phyloP scores from a whole-genome alignment of 2,888 invertebrate species.

The Drosophila macrospina region DNA sequence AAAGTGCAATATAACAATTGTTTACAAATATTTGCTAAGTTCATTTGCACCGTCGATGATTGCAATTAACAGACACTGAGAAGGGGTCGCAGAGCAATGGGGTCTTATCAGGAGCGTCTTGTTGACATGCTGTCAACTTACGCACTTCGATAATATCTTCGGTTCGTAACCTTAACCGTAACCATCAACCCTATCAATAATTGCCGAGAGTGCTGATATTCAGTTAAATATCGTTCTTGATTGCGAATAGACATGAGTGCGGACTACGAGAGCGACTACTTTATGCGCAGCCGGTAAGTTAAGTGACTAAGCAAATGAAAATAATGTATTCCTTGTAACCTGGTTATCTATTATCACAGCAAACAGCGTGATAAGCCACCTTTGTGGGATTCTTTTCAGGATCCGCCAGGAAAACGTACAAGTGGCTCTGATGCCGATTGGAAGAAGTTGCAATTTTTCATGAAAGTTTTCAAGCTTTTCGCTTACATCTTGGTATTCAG shows the following conservation, averaged over 20 bases:
- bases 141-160: conserved; percentile 53
- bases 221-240: conserved; percentile 53
- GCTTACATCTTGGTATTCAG: conserved; percentile 90
- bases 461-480: conserved; percentile 89
- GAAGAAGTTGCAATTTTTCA: conserved; percentile 88
- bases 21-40: conserved; percentile 12
- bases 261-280: conserved; percentile 69
- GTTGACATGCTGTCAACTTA: conserved; percentile 72
- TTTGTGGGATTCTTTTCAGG: conserved; percentile 93
- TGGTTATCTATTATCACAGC: conserved; percentile 30
- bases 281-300: conserved; percentile 60
- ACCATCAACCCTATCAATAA: conserved; percentile 35
- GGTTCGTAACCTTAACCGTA: conserved; percentile 46
- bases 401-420: conserved; percentile 89
- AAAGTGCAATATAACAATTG: conserved; percentile 2
- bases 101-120: conserved; percentile 51
- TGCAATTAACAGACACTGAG: conserved; percentile 28
- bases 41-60: conserved; percentile 20
- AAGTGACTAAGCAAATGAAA: background rate
- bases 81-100: conserved; percentile 18
- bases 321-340: background rate
- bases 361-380: conserved; percentile 83
- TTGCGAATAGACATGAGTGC: conserved; percentile 64
- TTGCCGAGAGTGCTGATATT: conserved; percentile 33
- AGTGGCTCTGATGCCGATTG: conserved; percentile 89